These are phyloP conservation scores for Prunella strophiata DNA, from an alignment of 2,797 vertebrate genomes.

Conservation along the genomic window DNA sequence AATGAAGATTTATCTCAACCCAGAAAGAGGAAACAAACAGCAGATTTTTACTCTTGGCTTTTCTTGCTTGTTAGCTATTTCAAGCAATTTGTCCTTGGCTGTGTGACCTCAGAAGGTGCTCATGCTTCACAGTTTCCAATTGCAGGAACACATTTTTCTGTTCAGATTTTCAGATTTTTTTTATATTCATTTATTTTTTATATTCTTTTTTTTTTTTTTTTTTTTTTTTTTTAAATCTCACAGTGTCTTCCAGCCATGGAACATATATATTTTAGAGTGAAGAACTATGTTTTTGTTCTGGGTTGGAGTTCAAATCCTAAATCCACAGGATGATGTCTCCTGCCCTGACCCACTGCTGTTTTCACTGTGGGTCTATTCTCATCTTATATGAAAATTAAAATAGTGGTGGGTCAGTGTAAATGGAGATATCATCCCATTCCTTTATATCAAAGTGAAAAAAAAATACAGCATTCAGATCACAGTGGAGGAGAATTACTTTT, in stretches of 20 bases:
- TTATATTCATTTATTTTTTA: background rate
- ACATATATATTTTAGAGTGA: background rate
- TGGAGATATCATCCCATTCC: background rate
- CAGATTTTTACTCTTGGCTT: background rate
- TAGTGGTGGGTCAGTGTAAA: background rate
- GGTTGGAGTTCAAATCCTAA: background rate
- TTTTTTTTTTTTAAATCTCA: background rate
- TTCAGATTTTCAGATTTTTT: background rate
- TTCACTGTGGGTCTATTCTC: background rate
- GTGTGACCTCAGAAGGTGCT: background rate
- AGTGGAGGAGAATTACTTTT: background rate
- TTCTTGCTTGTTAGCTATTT: background rate
- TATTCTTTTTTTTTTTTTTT: background rate
- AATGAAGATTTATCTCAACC: background rate
- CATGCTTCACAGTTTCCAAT: rapidly evolving
- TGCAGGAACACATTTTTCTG: background rate
- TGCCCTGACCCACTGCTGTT: background rate
- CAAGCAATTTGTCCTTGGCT: background rate
- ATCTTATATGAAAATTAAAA: background rate
- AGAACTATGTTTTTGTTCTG: background rate
- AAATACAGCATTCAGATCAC: background rate
- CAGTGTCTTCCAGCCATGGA: background rate
- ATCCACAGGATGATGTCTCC: background rate
- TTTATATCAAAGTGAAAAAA: background rate
- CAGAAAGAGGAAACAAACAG: background rate